A percentile compares a stretch with the other conserved stretches of the same genome.
phyloP scores from a whole-genome alignment of 2,113 vertebrate species.

The Hyperopisus bebe region DNA sequence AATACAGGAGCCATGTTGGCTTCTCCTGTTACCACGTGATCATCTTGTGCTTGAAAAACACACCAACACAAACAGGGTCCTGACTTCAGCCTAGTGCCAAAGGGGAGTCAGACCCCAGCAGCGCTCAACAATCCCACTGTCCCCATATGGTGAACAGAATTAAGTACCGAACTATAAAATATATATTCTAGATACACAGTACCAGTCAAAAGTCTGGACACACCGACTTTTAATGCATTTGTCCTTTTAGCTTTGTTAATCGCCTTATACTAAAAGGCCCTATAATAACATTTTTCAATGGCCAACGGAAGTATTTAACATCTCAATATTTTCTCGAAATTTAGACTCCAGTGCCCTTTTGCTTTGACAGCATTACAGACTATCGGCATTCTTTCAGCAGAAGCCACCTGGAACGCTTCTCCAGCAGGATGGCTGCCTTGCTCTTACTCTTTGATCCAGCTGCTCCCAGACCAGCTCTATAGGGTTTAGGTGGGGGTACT shows the following conservation, averaged over 20 bases:
- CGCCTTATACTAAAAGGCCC: not conserved
- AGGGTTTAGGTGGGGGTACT: not conserved
- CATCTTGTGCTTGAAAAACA: not conserved
- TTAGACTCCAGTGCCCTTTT: not conserved
- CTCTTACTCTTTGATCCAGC: not conserved
- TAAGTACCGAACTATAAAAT: not conserved
- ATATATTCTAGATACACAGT: not conserved
- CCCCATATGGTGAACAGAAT: not conserved
- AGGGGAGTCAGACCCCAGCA: not conserved
- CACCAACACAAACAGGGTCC: not conserved
- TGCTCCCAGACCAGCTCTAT: not conserved
- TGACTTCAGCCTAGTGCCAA: not conserved
- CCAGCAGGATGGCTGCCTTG: not conserved
- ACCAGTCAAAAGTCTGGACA: not conserved
- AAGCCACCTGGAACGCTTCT: not conserved
- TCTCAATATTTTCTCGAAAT: not conserved
- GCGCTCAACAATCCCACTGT: not conserved
- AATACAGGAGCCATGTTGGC: not conserved
- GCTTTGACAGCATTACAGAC: not conserved
- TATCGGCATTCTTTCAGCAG: not conserved
- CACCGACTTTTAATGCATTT: not conserved
- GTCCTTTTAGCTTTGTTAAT: not conserved
- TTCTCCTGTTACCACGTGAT: conserved; percentile 9
- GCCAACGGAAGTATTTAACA: not conserved
- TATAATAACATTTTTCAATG: not conserved